Percentiles rank a stretch among this genome's conserved stretches.
Conservation (phyloP, 2,888 invertebrate species). For the Cheilosia urbana region DNA sequence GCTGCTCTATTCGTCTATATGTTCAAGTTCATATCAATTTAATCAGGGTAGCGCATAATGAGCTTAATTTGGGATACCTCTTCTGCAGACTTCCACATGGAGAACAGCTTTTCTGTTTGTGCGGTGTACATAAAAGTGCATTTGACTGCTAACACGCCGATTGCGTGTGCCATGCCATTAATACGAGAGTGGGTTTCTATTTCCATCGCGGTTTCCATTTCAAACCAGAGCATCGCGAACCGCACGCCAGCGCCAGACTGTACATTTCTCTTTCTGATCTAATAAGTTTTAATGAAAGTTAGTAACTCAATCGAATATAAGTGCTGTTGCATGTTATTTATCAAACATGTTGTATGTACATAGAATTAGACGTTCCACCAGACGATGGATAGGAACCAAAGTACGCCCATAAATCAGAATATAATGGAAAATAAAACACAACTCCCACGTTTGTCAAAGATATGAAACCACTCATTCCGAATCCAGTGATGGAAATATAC, state of each 20-base stretch:
- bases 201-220: slow-evolving; percentile 59
- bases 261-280: slow-evolving; percentile 56
- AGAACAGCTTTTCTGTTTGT: neutral
- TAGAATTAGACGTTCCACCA: too few species aligned
- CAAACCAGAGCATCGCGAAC: slow-evolving; percentile 14
- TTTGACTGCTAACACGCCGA: slow-evolving; percentile 20
- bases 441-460: neutral
- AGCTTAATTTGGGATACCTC: neutral
- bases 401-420: neutral
- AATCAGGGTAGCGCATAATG: slow-evolving; percentile 7
- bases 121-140: slow-evolving; percentile 2
- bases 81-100: neutral
- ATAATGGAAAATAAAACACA: too few species aligned
- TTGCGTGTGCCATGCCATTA: slow-evolving; percentile 62
- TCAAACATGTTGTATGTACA: neutral
- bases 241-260: slow-evolving; percentile 15
- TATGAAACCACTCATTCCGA: neutral
- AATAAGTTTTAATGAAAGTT: slow-evolving; percentile 63
- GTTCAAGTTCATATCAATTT: slow-evolving; percentile 4
- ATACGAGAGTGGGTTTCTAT: slow-evolving; percentile 22
- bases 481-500: neutral
- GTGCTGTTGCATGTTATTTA: slow-evolving; percentile 19
- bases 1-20: neutral
- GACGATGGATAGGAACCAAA: too few species aligned
- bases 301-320: slow-evolving; percentile 18